Evolutionary conservation across 2,797 vertebrate genomes (phyloP).

Genomic region (Ataeniobius toweri): DNA sequence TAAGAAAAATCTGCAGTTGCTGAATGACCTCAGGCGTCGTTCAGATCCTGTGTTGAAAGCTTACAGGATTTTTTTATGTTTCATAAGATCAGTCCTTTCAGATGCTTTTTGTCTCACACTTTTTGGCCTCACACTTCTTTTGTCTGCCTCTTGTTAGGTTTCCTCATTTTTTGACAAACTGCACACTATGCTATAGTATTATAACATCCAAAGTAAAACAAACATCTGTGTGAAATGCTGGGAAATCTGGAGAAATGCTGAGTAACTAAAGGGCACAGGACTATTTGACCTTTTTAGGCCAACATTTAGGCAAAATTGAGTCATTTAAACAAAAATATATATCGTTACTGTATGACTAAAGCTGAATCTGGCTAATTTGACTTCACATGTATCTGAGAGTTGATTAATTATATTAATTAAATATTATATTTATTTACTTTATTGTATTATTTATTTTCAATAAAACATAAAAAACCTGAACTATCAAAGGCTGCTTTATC

Average conservation of each 20-base stretch:
- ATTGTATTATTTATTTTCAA: background rate
- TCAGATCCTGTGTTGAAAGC: background rate
- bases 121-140: conserved; percentile 8
- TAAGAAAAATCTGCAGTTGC: background rate
- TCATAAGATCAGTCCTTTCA: background rate
- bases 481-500: background rate
- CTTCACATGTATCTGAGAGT: background rate
- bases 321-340: background rate
- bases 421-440: background rate
- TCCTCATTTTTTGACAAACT: background rate
- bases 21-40: background rate
- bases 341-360: background rate
- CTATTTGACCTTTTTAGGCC: background rate
- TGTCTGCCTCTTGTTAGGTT: background rate
- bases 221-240: background rate
- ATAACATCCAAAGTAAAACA: background rate
- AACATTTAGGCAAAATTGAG: background rate
- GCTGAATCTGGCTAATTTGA: background rate
- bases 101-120: background rate
- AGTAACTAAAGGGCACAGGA: background rate
- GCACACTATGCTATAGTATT: background rate
- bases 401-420: background rate
- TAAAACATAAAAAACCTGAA: background rate
- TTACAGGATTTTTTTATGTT: background rate
- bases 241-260: background rate